These are phyloP conservation scores for Hydractinia symbiolongicarpus DNA, from an alignment of 30 jellyfish, hydroid and myxozoan genomes.

Conservation along the genomic window DNA sequence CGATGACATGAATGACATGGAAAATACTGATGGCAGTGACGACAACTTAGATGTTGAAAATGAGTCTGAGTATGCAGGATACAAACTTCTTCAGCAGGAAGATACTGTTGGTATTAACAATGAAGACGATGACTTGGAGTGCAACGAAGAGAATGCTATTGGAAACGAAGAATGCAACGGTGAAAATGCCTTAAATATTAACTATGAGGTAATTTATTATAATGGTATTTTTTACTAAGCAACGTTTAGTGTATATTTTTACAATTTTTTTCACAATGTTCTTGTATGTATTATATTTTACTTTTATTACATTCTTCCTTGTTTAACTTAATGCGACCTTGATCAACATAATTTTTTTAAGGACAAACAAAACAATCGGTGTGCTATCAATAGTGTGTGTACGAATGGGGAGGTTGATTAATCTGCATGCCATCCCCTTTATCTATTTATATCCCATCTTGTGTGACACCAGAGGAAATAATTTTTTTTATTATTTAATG, in stretches of 20 bases:
- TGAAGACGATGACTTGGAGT: constrained; percentile 3
- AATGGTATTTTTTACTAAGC: too few relatives aligned
- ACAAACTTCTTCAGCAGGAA: constrained; percentile 29
- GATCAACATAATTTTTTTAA: too few relatives aligned
- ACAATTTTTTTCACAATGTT: too few relatives aligned
- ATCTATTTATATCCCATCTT: background rate
- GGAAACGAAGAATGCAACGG: background rate
- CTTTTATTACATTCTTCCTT: too few relatives aligned
- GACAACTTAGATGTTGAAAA: constrained; percentile 1
- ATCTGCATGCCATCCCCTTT: too few relatives aligned
- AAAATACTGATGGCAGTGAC: constrained; percentile 4
- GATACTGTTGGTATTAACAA: background rate
- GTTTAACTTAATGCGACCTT: too few relatives aligned
- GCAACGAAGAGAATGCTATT: background rate
- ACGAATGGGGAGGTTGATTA: background rate
- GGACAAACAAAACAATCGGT: too few relatives aligned
- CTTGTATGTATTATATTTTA: too few relatives aligned
- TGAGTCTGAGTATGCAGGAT: constrained; percentile 37
- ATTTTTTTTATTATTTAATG: background rate
- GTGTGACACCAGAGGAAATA: background rate
- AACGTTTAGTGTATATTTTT: too few relatives aligned
- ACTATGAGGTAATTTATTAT: constrained; percentile 9
- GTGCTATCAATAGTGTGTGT: too few relatives aligned
- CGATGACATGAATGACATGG: background rate
- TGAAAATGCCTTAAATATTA: constrained; percentile 1